Conservation (phyloP, 2,113 vertebrate species). For the Parus major region DNA sequence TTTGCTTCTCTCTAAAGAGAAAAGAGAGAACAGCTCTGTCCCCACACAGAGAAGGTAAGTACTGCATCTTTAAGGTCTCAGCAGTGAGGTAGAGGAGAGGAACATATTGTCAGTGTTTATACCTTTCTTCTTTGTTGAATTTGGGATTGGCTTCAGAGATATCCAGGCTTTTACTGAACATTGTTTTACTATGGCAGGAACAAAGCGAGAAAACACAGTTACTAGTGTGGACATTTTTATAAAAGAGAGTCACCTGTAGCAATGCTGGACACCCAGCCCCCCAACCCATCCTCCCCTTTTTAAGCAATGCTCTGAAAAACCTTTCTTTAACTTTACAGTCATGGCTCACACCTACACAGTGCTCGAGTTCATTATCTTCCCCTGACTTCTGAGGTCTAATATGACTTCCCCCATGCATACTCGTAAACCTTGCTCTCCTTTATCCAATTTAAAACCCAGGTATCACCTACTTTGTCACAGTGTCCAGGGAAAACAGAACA, state of each 20-base stretch:
- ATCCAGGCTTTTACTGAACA: constrained; percentile 99
- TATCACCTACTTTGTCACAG: constrained; percentile 3
- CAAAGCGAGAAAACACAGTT: constrained; percentile 87
- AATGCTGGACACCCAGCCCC: constrained; percentile 59
- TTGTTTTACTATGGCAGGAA: constrained; percentile 94
- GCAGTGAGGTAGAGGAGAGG: constrained; percentile 74
- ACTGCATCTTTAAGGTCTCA: constrained; percentile 83
- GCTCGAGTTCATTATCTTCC: neutral
- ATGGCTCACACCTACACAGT: neutral
- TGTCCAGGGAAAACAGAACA: constrained; percentile 9
- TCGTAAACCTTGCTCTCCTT: neutral
- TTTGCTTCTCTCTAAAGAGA: neutral
- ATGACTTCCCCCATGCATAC: neutral
- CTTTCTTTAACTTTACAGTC: neutral
- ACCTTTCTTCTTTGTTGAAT: constrained; percentile 98
- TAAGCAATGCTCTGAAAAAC: constrained; percentile 13
- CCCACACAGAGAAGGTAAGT: constrained; percentile 64
- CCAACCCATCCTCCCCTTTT: constrained; percentile 49
- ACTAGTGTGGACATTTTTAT: constrained; percentile 73
- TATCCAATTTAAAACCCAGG: neutral
- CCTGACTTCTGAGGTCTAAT: neutral
- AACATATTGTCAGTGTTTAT: constrained; percentile 78
- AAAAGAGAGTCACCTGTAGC: constrained; percentile 70
- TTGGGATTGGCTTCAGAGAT: constrained; percentile 93
- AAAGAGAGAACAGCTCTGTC: constrained; percentile 17